Evolutionary conservation across 2,797 vertebrate genomes (phyloP).

Genomic region (Pelochelys cantorii): DNA sequence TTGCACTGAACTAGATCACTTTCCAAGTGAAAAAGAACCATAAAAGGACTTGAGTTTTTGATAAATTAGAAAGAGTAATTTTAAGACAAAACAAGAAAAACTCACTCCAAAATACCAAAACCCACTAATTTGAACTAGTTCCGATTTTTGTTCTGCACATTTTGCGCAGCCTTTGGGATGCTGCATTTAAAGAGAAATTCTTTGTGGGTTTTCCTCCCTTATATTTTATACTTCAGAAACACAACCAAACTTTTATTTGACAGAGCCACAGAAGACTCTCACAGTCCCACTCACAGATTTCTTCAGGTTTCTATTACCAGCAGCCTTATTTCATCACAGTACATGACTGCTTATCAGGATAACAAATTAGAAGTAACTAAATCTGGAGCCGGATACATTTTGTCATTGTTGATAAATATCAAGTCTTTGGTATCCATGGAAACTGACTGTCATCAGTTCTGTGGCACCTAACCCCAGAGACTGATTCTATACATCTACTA

Average conservation of each 20-base stretch:
- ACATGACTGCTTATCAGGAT: constrained; percentile 20
- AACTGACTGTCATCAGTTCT: not conserved
- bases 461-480: constrained; percentile 1
- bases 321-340: constrained; percentile 33
- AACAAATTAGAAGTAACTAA: constrained; percentile 4
- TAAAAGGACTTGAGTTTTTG: not conserved
- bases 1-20: not conserved
- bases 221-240: constrained; percentile 30
- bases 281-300: not conserved
- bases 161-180: constrained; percentile 7
- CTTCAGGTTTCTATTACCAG: constrained; percentile 58
- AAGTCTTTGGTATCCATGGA: constrained; percentile 32
- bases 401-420: not conserved
- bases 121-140: not conserved
- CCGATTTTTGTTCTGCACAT: not conserved
- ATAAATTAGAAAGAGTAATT: too few relatives aligned
- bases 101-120: not conserved
- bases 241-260: constrained; percentile 5
- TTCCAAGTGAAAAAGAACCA: not conserved
- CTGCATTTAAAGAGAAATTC: not conserved
- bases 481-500: not conserved
- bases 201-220: too few relatives aligned
- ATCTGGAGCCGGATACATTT: not conserved
- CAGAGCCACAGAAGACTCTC: not conserved
- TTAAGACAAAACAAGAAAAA: not conserved